These are phyloP conservation scores for Caenorhabditis sp. DNA, from an alignment of 2,888 invertebrate species.

Conservation along the genomic window DNA sequence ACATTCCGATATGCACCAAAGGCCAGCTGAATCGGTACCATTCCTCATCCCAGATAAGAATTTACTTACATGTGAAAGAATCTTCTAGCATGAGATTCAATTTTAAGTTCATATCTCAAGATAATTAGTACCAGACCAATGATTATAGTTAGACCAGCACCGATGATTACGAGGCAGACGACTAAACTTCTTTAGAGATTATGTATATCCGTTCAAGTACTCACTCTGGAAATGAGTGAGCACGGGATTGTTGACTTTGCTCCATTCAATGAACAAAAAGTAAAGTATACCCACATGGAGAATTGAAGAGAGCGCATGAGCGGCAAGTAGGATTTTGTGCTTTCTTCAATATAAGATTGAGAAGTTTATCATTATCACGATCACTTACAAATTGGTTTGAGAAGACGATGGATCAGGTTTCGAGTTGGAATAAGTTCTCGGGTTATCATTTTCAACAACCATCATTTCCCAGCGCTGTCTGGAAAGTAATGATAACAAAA, in stretches of 20 bases:
- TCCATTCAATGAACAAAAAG: conserved; percentile 41
- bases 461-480: neutral
- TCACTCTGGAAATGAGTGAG: conserved; percentile 37
- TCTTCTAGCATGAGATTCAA: conserved; percentile 23
- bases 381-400: conserved; percentile 1
- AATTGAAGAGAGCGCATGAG: conserved; percentile 17
- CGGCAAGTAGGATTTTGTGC: conserved; percentile 12
- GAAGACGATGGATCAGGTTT: conserved; percentile 1
- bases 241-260: conserved; percentile 14
- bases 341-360: conserved; percentile 8
- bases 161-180: conserved; percentile 33
- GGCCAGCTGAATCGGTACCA: conserved; percentile 30
- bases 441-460: neutral
- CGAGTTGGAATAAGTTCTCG: neutral
- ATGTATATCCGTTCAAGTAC: no score
- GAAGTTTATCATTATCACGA: neutral
- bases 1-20: conserved; percentile 39
- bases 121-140: conserved; percentile 22
- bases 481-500: neutral
- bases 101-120: conserved; percentile 23
- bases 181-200: no score
- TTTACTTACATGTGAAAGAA: conserved; percentile 41
- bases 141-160: conserved; percentile 15
- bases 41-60: neutral
- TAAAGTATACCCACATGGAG: conserved; percentile 21